Conservation (phyloP, 2,113 vertebrate species). For the Bos javanicus region DNA sequence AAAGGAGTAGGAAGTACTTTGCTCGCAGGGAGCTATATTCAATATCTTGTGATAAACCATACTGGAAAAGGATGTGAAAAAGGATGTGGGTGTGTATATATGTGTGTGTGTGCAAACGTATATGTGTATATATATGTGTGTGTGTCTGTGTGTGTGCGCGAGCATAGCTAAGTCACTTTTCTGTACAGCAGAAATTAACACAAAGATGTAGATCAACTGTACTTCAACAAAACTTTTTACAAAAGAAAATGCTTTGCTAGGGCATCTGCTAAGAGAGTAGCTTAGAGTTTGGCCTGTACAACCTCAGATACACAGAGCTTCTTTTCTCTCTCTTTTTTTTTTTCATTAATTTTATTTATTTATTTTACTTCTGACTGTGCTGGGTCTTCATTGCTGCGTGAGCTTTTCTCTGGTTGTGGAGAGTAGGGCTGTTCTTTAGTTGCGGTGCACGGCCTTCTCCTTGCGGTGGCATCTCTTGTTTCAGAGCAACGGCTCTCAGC, state of each 20-base stretch:
- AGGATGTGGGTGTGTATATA: rapidly evolving
- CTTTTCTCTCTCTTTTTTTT: neutral
- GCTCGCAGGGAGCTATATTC: neutral
- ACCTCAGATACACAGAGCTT: neutral
- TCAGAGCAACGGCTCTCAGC: neutral
- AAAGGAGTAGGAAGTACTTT: neutral
- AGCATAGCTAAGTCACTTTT: neutral
- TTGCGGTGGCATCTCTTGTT: neutral
- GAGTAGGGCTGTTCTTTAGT: neutral
- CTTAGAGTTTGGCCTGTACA: neutral
- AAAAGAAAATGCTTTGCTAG: neutral
- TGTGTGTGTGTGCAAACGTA: neutral
- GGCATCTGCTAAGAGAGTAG: neutral
- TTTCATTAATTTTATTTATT: neutral
- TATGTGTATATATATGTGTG: neutral
- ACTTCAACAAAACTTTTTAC: neutral
- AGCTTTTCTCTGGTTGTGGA: neutral
- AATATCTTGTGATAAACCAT: neutral
- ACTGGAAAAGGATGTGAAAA: neutral
- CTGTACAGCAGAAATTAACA: neutral
- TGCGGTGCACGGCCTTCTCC: rapidly evolving
- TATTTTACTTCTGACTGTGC: neutral
- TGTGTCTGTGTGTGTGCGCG: neutral
- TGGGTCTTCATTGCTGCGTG: neutral
- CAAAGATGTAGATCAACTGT: neutral